Conservation (phyloP, 2,888 invertebrate species). For the Argyresthia albistria region DNA sequence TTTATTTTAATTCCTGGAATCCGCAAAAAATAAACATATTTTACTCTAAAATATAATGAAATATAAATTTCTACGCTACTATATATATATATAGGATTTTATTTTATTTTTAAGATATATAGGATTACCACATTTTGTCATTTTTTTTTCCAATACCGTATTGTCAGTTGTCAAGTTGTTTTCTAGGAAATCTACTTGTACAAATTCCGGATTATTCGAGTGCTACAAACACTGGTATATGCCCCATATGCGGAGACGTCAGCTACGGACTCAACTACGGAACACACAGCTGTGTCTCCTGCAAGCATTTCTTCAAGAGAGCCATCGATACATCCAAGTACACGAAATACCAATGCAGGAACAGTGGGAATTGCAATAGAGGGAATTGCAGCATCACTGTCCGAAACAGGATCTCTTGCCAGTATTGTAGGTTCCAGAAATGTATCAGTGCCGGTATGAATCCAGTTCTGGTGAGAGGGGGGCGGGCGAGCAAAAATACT, state of each 20-base stretch:
- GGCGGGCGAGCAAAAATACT: not conserved
- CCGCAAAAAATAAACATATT: no score
- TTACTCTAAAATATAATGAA: no score
- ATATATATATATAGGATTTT: no score
- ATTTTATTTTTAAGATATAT: no score
- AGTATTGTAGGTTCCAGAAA: constrained; percentile 26
- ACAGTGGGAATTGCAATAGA: not conserved
- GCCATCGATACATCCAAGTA: constrained; percentile 26
- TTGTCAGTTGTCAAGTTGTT: not conserved
- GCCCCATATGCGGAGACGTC: constrained; percentile 34
- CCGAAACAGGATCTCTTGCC: constrained; percentile 28
- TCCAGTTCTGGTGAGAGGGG: constrained; percentile 18
- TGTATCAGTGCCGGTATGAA: constrained; percentile 32
- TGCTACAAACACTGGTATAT: constrained; percentile 7
- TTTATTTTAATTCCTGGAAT: no score
- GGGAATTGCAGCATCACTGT: constrained; percentile 23
- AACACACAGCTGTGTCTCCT: constrained; percentile 35
- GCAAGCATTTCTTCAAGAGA: constrained; percentile 42
- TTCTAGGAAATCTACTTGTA: no score
- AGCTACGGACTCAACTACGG: constrained; percentile 36
- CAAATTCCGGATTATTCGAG: not conserved
- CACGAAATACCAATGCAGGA: not conserved
- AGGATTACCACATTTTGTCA: no score
- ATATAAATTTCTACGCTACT: no score
- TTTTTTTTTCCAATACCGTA: not conserved